These are phyloP conservation scores for Xyrauchen texanus DNA, from an alignment of 2,113 vertebrate genomes.

Conservation along the genomic window DNA sequence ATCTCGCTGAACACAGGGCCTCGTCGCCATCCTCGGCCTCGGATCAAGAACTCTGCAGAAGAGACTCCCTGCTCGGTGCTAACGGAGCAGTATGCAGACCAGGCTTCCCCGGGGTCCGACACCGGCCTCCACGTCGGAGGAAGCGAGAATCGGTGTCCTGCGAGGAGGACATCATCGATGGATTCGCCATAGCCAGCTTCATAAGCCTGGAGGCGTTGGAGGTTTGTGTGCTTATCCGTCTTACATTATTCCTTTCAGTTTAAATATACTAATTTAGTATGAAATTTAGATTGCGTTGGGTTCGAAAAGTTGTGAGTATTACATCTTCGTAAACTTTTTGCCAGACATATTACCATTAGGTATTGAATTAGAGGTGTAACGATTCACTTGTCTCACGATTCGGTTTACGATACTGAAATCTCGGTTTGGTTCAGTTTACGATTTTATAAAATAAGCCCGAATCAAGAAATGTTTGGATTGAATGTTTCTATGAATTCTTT, in stretches of 20 bases:
- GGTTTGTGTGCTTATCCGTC: constrained; percentile 67
- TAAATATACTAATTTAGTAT: background rate
- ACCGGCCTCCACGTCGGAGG: constrained; percentile 80
- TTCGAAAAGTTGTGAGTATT: background rate
- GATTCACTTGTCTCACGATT: too few relatives aligned
- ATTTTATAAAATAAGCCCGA: too few relatives aligned
- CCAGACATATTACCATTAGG: too few relatives aligned
- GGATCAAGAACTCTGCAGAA: constrained; percentile 74
- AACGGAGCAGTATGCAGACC: constrained; percentile 69
- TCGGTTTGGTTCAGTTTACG: too few relatives aligned
- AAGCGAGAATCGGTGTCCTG: constrained; percentile 81
- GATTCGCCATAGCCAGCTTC: constrained; percentile 90
- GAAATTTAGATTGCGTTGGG: background rate
- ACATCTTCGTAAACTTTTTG: background rate
- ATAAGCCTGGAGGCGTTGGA: constrained; percentile 88
- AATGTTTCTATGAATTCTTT: too few relatives aligned
- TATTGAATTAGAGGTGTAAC: too few relatives aligned
- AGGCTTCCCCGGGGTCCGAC: constrained; percentile 66
- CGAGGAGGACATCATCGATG: constrained; percentile 90
- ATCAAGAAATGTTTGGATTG: too few relatives aligned
- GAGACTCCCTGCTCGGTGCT: constrained; percentile 70
- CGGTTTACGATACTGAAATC: too few relatives aligned
- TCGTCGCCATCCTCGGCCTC: constrained; percentile 81
- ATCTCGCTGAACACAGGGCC: constrained; percentile 71
- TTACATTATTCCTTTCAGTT: background rate